Conservation (phyloP, 2,888 invertebrate species). For the Andricus quercusramuli region DNA sequence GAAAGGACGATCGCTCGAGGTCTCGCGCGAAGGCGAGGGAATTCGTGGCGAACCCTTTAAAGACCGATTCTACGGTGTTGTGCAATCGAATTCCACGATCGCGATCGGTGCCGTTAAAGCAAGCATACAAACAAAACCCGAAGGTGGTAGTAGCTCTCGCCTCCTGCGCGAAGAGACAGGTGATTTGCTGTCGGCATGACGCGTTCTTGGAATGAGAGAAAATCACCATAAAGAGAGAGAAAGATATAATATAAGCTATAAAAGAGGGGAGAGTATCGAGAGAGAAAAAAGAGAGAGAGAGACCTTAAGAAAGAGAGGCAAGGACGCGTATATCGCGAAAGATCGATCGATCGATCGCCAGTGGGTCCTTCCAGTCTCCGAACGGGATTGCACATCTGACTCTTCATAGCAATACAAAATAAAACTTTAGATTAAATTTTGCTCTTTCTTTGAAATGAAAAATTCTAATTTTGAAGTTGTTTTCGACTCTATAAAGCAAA, state of each 20-base stretch:
- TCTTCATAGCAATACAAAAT: background rate
- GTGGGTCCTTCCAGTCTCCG: conserved; percentile 5
- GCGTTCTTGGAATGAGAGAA: conserved; percentile 42
- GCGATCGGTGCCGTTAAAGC: conserved; percentile 46
- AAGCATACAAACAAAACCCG: conserved; percentile 39
- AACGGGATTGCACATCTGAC: background rate
- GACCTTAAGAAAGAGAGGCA: conserved; percentile 25
- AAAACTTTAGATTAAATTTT: background rate
- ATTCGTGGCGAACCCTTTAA: conserved; percentile 41
- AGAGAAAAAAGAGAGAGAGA: conserved; percentile 40
- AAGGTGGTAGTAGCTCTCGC: conserved; percentile 55
- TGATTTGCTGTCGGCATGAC: conserved; percentile 49
- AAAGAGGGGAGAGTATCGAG: background rate
- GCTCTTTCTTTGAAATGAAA: no score
- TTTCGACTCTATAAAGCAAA: no score
- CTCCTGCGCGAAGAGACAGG: conserved; percentile 52
- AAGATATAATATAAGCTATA: background rate
- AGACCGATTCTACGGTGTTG: conserved; percentile 45
- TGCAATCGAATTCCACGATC: conserved; percentile 55
- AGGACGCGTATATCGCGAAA: conserved; percentile 51
- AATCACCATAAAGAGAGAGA: conserved; percentile 38
- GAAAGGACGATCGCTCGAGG: conserved; percentile 35
- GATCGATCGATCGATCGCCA: conserved; percentile 46
- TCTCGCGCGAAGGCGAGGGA: conserved; percentile 29
- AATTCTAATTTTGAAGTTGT: no score